Base-by-base conservation (phyloP, 1,140 invertebrate species). In the Drosophila navojoa region DNA sequence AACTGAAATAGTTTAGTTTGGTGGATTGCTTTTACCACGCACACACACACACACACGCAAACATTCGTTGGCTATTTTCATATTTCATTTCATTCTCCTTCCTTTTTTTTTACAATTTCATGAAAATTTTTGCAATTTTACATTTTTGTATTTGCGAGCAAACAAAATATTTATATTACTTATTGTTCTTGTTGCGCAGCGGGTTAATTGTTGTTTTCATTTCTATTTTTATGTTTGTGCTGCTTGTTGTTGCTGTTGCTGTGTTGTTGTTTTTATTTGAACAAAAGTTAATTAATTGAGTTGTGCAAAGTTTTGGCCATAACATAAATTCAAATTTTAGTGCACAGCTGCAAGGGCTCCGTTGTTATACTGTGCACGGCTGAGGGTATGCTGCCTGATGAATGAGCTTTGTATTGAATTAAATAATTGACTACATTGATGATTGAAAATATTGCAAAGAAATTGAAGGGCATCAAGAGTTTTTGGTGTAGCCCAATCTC, bases 211-310 rank as follows among this genome's bases (percentile, higher is more conserved):
- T 40, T 63, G 27, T 50, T 62, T 29, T 61, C 16, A 45, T 45
- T 45, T 45, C n/a, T 16, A 45, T 55, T 9, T 58, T 63, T 62
- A 58, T 49, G n/a, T n/a, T n/a, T 64, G 54, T 52, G 61, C 19
- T 47, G 55, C 45, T n/a, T 19, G 27, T 66, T 54, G 35, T 55
- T 16, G 16, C n/a, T 7, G 53, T 47, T 22, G 35, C 74, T 38
- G 35, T 77, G 42, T 49, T 73, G 40, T 73, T 75, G 53, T 76
- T 76, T 57, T 38, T 38, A 11, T 38, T 67, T 57, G 53, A 71
- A 75, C 84, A 77, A 89, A 89, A 89, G 84, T 89, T 89, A 89
- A 89, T 89, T 89, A 89, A 89, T 89, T 84, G 84, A 89, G 79
- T 89, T 89, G 77, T 82, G 61, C 68, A 89, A 89, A 89, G 63